These are phyloP conservation scores for Nipponacmea schrenckii DNA, from an alignment of 2,888 invertebrate species.

Conservation along the genomic window DNA sequence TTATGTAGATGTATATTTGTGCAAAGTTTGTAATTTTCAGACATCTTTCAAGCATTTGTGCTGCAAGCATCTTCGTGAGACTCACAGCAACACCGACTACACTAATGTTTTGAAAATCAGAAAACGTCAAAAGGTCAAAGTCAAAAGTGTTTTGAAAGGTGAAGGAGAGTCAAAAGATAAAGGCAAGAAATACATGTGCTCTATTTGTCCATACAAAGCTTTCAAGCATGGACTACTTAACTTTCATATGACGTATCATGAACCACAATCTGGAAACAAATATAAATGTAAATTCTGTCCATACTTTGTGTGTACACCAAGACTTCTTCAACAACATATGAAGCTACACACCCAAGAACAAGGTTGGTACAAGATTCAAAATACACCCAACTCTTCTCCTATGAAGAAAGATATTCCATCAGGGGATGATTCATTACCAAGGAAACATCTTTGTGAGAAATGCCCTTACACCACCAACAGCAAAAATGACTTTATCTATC, in stretches of 20 bases:
- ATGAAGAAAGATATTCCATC: slow-evolving; percentile 24
- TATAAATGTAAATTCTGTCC: slow-evolving; percentile 85
- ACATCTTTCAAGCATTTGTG: slow-evolving; percentile 44
- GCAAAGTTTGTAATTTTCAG: slow-evolving; percentile 49
- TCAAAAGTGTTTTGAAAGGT: slow-evolving; percentile 8
- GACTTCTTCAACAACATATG: slow-evolving; percentile 75
- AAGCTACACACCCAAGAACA: slow-evolving; percentile 41
- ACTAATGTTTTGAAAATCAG: slow-evolving; percentile 28
- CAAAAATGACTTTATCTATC: slow-evolving; percentile 86
- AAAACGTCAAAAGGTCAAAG: slow-evolving; percentile 21
- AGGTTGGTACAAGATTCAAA: slow-evolving; percentile 22
- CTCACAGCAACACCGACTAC: slow-evolving; percentile 50
- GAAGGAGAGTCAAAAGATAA: slow-evolving; percentile 2
- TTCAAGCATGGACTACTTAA: slow-evolving; percentile 57
- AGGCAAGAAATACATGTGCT: slow-evolving; percentile 70
- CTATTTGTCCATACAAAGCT: slow-evolving; percentile 77
- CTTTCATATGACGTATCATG: slow-evolving; percentile 77
- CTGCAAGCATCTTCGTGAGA: slow-evolving; percentile 48
- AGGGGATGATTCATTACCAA: slow-evolving; percentile 34
- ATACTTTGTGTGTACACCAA: slow-evolving; percentile 75
- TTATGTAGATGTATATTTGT: slow-evolving; percentile 40
- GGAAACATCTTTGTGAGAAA: slow-evolving; percentile 81
- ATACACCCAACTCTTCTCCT: slow-evolving; percentile 27
- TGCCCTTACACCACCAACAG: slow-evolving; percentile 89
- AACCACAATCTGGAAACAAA: slow-evolving; percentile 75